These are phyloP conservation scores for Drosophila ironensis DNA, from an alignment of 1,140 invertebrate genomes.

Conservation along the genomic window DNA sequence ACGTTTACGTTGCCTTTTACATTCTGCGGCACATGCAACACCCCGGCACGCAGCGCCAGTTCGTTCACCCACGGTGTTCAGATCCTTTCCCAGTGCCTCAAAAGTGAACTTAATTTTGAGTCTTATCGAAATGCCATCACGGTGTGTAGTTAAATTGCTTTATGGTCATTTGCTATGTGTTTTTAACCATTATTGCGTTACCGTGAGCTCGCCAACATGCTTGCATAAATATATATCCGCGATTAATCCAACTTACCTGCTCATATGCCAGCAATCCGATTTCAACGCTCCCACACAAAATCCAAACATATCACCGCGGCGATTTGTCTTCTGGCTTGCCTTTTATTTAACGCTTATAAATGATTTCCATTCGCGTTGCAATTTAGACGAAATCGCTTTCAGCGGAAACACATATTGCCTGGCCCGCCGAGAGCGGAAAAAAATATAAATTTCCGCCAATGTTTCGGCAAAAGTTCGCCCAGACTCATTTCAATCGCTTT, in stretches of 20 bases:
- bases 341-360: constrained; percentile 47
- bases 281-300: not conserved
- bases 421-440: not conserved
- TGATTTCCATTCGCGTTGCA: constrained; percentile 53
- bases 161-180: no score
- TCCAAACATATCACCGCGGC: constrained; percentile 15
- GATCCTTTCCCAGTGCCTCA: constrained; percentile 1
- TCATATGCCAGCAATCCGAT: not conserved
- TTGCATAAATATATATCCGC: constrained; percentile 5
- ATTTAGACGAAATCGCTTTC: constrained; percentile 60
- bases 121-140: constrained; percentile 4
- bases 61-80: constrained; percentile 11
- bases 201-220: not conserved
- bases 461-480: not conserved
- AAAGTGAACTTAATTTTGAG: constrained; percentile 3
- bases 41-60: constrained; percentile 36
- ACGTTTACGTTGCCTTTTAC: constrained; percentile 27
- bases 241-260: not conserved
- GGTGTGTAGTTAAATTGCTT: not conserved
- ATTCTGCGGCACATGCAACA: constrained; percentile 57
- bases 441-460: constrained; percentile 26
- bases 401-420: constrained; percentile 10
- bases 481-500: constrained; percentile 7
- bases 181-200: no score
- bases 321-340: constrained; percentile 40